Conservation (phyloP, 2,113 vertebrate species). For the Sigmodon hispidus region DNA sequence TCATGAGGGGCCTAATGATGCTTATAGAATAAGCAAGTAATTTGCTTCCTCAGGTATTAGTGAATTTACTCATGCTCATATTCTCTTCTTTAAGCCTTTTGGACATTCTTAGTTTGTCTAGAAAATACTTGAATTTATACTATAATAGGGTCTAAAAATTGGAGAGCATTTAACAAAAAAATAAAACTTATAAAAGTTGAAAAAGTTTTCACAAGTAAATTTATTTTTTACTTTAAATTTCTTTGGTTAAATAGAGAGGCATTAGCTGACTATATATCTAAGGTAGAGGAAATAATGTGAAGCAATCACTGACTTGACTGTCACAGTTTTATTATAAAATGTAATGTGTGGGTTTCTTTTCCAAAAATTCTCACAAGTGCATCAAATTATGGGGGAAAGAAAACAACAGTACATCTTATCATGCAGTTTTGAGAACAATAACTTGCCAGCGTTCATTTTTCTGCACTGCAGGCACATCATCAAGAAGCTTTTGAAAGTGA, state of each 20-base stretch:
- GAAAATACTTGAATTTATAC: conserved; percentile 32
- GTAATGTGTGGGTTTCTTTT: conserved; percentile 60
- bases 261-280: background rate
- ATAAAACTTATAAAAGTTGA: background rate
- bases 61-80: background rate
- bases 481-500: conserved; percentile 23
- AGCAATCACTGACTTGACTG: conserved; percentile 40
- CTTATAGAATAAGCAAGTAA: background rate
- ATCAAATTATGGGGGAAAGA: conserved; percentile 36
- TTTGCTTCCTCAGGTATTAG: background rate
- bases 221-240: background rate
- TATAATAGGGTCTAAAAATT: conserved; percentile 11
- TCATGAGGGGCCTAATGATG: background rate
- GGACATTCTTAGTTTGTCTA: background rate
- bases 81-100: background rate
- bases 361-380: conserved; percentile 51
- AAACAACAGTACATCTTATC: conserved; percentile 47
- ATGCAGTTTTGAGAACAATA: conserved; percentile 39
- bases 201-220: conserved; percentile 47
- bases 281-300: conserved; percentile 39
- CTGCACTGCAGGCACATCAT: background rate
- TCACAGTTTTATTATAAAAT: conserved; percentile 65
- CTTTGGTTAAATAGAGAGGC: conserved; percentile 1
- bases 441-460: conserved; percentile 55
- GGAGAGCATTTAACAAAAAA: background rate